Conservation (phyloP, 2,797 vertebrate genomes). For the Varecia variegata region DNA sequence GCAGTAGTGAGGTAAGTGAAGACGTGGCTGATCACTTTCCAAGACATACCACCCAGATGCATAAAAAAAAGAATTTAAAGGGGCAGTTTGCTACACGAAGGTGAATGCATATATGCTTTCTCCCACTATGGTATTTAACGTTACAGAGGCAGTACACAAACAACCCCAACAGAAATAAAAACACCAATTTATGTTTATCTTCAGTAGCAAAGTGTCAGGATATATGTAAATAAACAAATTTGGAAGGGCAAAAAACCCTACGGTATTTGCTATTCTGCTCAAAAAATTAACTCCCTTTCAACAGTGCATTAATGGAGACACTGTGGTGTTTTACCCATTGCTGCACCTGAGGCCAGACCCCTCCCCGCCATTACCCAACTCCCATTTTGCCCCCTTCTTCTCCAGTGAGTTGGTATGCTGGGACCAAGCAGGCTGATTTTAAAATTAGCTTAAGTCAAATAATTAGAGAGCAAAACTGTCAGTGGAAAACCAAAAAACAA, state of each 20-base stretch:
- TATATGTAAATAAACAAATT: background rate
- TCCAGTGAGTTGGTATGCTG: background rate
- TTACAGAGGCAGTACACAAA: background rate
- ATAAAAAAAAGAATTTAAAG: background rate
- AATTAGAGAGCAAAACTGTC: background rate
- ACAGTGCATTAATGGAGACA: background rate
- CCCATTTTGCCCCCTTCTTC: background rate
- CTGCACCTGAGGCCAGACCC: background rate
- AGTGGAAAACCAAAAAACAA: background rate
- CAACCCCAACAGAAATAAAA: background rate
- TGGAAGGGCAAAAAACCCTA: background rate
- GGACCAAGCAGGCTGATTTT: conserved; percentile 26
- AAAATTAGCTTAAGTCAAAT: conserved; percentile 33
- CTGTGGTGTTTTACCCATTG: background rate
- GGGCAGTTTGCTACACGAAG: background rate
- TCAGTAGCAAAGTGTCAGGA: background rate
- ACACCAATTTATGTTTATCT: background rate
- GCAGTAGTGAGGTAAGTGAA: background rate
- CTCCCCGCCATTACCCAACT: background rate
- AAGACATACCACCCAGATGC: background rate
- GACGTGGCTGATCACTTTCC: background rate
- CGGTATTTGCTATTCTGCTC: background rate
- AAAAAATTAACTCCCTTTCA: background rate
- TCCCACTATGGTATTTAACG: background rate
- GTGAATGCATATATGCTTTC: background rate